These are phyloP conservation scores for Gymnocephalus cernua DNA, from an alignment of 2,113 vertebrate genomes.

Conservation along the genomic window DNA sequence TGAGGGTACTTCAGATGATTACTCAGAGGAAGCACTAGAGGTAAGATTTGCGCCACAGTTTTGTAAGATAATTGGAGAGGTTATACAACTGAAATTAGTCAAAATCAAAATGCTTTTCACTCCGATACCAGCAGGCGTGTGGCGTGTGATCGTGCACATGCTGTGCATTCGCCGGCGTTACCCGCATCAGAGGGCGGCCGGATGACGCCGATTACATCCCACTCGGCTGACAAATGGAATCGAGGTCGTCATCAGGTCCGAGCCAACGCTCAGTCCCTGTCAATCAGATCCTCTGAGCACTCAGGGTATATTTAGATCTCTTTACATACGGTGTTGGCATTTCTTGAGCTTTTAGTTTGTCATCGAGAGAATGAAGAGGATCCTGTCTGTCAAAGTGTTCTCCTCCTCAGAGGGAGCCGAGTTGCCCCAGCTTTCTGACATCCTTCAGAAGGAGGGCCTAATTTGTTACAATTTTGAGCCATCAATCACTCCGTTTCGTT, in stretches of 20 bases:
- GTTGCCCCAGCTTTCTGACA: neutral
- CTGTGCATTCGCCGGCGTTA: neutral
- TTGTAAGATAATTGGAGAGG: constrained; percentile 33
- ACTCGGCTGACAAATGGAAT: constrained; percentile 43
- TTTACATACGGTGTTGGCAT: neutral
- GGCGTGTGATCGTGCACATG: constrained; percentile 21
- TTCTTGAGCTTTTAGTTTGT: neutral
- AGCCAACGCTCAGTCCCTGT: constrained; percentile 10
- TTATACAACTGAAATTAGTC: constrained; percentile 46
- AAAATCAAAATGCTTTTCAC: neutral
- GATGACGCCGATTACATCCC: constrained; percentile 53
- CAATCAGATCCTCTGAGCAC: constrained; percentile 41
- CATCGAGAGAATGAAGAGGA: neutral
- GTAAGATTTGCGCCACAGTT: constrained; percentile 43
- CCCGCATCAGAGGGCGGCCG: constrained; percentile 22
- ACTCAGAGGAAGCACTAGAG: constrained; percentile 62
- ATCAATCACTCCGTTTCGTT: constrained; percentile 46
- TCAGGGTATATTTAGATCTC: constrained; percentile 9
- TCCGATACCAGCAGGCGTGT: constrained; percentile 2
- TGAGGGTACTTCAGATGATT: constrained; percentile 64
- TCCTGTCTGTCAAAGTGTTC: neutral
- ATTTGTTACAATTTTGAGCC: constrained; percentile 36
- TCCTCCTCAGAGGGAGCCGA: neutral
- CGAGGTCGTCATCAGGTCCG: constrained; percentile 33
- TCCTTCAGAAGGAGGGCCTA: constrained; percentile 1